phyloP scores from a whole-genome alignment of 2,797 vertebrate species.

The Harpagifer antarcticus region DNA sequence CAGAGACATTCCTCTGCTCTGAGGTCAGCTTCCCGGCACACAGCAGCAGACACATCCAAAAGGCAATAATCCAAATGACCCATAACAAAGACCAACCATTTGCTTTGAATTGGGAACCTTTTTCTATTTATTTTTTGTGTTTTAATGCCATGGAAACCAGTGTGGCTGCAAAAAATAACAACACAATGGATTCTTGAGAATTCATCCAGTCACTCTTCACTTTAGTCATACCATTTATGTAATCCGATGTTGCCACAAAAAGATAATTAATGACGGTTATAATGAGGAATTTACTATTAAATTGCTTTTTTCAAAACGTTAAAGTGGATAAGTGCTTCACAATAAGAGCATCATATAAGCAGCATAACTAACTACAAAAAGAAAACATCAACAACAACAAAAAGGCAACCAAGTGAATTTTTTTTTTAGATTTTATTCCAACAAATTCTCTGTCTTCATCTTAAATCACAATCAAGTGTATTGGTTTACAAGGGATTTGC shows the following conservation, averaged over 20 bases:
- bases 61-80: neutral
- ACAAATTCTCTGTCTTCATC: no score
- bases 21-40: conserved; percentile 59
- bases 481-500: no score
- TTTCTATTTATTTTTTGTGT: neutral
- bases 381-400: neutral
- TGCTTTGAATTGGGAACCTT: neutral
- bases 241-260: neutral
- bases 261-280: neutral
- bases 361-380: neutral
- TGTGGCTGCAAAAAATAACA: neutral
- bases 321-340: neutral
- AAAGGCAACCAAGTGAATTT: neutral
- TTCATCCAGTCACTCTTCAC: neutral
- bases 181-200: neutral
- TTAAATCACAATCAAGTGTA: no score
- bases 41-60: neutral
- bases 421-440: neutral
- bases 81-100: neutral
- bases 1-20: conserved; percentile 37
- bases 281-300: neutral
- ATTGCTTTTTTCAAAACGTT: neutral
- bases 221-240: neutral
- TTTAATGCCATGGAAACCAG: neutral
- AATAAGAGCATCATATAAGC: neutral